Percentiles rank a stretch among this genome's conserved stretches.
Evolutionary conservation across 2,113 vertebrate genomes (phyloP).

Genomic region (Aramus guarauna): DNA sequence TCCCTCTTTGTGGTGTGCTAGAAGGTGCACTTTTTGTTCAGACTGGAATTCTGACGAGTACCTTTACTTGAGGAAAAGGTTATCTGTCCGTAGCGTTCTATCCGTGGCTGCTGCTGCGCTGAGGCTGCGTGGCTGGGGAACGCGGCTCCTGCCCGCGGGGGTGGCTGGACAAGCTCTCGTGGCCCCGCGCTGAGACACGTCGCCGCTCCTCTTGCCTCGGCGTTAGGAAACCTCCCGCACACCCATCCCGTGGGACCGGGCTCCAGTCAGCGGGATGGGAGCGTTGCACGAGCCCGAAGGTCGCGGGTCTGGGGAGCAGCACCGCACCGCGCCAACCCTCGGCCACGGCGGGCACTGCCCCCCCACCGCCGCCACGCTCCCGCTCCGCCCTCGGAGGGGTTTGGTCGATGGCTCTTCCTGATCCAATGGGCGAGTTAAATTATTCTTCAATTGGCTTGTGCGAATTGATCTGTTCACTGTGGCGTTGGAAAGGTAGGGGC

Average conservation of each 20-base stretch:
- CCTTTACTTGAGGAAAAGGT: background rate
- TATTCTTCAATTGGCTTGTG: background rate
- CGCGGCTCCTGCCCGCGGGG: rapidly evolving
- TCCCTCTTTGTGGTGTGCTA: background rate
- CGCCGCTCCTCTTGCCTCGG: background rate
- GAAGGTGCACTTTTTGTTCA: background rate
- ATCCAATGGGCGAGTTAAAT: background rate
- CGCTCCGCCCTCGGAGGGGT: rapidly evolving
- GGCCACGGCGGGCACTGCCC: background rate
- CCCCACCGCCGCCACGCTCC: rapidly evolving
- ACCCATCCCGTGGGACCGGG: background rate
- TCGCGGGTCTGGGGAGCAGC: background rate
- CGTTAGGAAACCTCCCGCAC: rapidly evolving
- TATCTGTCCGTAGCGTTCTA: background rate
- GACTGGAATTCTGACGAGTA: background rate
- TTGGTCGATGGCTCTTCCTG: rapidly evolving
- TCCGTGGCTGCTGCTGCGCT: background rate
- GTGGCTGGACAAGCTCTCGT: background rate
- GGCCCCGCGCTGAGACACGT: rapidly evolving
- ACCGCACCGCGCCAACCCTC: rapidly evolving
- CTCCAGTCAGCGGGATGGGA: background rate
- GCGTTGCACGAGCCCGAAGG: background rate
- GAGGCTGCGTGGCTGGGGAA: too few species aligned
- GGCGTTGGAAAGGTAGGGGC: background rate
- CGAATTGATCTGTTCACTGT: background rate